phyloP scores from a whole-genome alignment of 1,140 invertebrate genomes.

The Anastrepha ludens region DNA sequence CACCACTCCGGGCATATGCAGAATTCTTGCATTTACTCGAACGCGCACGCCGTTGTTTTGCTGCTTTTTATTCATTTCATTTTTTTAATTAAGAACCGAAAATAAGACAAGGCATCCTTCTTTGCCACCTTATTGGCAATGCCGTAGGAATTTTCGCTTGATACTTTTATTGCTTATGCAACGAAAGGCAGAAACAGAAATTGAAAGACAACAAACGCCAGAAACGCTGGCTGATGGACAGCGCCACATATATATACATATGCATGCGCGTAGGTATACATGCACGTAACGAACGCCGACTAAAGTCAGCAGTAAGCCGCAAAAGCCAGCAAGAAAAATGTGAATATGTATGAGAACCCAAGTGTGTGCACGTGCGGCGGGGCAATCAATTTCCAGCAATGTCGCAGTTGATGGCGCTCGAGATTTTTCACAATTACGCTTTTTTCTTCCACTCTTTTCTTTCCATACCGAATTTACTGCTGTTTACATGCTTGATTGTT shows the following conservation, averaged over 20 bases:
- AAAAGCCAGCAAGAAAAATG: background rate
- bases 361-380: background rate
- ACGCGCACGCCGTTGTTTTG: too few relatives aligned
- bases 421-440: constrained; percentile 18
- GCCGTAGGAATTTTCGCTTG: background rate
- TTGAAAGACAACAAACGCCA: constrained; percentile 14
- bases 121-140: background rate
- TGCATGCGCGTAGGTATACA: too few relatives aligned
- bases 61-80: too few relatives aligned
- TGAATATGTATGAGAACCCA: too few relatives aligned
- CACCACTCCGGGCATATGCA: too few relatives aligned
- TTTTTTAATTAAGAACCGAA: constrained; percentile 40
- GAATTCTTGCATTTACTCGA: background rate
- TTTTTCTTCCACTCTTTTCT: background rate
- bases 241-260: background rate
- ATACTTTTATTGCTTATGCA: constrained; percentile 1
- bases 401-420: background rate
- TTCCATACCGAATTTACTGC: background rate
- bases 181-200: constrained; percentile 8
- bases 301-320: background rate
- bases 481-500: constrained; percentile 48
- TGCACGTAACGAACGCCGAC: background rate
- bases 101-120: background rate
- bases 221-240: background rate
- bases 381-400: constrained; percentile 34